phyloP scores from a whole-genome alignment of 1,140 invertebrate species.

The Macrobrachium nipponense region DNA sequence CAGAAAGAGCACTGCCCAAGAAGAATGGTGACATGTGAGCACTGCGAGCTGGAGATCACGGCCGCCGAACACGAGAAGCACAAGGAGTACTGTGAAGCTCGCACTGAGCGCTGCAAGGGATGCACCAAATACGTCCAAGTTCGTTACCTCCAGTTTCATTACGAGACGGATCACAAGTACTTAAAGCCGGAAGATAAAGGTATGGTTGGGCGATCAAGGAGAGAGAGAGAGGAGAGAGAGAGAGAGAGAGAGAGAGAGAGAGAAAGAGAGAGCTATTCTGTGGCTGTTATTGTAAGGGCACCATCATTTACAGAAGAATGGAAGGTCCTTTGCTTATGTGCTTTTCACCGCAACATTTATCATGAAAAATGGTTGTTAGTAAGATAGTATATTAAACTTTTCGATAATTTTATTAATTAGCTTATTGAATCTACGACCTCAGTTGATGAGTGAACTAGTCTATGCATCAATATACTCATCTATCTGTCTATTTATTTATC shows the following conservation, averaged over 20 bases:
- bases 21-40: constrained; percentile 71
- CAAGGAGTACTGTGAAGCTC: constrained; percentile 76
- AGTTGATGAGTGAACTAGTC: too few species aligned
- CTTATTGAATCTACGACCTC: too few species aligned
- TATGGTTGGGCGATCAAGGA: background rate
- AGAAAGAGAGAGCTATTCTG: constrained; percentile 2
- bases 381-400: too few species aligned
- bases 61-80: constrained; percentile 74
- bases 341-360: too few species aligned
- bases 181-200: constrained; percentile 71
- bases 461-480: background rate
- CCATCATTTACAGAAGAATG: too few species aligned
- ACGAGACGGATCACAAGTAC: constrained; percentile 75
- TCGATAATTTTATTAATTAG: too few species aligned
- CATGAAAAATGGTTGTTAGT: too few species aligned
- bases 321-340: too few species aligned
- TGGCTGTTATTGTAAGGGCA: background rate
- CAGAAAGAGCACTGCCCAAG: constrained; percentile 68
- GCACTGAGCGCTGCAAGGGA: constrained; percentile 76
- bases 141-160: constrained; percentile 75
- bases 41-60: constrained; percentile 75
- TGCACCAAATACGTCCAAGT: constrained; percentile 78
- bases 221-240: background rate
- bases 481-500: constrained; percentile 17
- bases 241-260: constrained; percentile 17